Evolutionary conservation across 2,888 invertebrate genomes (phyloP).

Genomic region (Bombylius major): DNA sequence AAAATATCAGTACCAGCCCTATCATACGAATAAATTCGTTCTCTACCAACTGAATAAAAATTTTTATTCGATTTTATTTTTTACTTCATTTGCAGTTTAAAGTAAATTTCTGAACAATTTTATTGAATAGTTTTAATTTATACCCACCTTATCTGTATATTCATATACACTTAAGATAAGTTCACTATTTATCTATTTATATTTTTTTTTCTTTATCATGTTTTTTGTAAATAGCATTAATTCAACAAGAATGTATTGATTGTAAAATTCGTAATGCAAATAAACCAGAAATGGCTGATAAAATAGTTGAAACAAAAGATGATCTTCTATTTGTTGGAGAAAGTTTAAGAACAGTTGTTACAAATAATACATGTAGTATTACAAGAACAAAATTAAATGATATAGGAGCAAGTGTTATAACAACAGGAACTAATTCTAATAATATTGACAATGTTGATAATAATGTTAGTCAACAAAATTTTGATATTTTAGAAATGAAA

Average conservation of each 20-base stretch:
- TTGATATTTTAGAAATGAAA: constrained; percentile 18
- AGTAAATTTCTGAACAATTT: too few species aligned
- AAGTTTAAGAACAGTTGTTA: too few species aligned
- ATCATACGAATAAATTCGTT: too few species aligned
- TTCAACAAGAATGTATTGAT: constrained; percentile 25
- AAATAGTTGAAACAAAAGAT: constrained; percentile 30
- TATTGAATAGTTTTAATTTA: too few species aligned
- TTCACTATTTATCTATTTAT: not conserved
- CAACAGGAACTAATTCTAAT: not conserved
- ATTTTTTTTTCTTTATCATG: not conserved
- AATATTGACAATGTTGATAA: constrained; percentile 3
- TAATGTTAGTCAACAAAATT: not conserved
- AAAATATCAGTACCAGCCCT: too few species aligned
- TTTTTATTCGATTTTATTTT: too few species aligned
- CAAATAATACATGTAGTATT: not conserved
- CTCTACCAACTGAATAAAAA: too few species aligned
- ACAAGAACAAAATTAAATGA: not conserved
- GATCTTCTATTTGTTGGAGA: constrained; percentile 12
- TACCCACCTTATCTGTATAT: too few species aligned
- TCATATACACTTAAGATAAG: not conserved
- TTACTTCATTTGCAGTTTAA: too few species aligned
- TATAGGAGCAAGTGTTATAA: not conserved
- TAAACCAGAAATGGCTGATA: constrained; percentile 35
- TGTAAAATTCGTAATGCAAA: constrained; percentile 24
- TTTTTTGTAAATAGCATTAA: constrained; percentile 13